Evolutionary conservation across 2,113 vertebrate genomes (phyloP), one percentile per base, ranked within the genome.

Genomic region (Carassius carassius): DNA sequence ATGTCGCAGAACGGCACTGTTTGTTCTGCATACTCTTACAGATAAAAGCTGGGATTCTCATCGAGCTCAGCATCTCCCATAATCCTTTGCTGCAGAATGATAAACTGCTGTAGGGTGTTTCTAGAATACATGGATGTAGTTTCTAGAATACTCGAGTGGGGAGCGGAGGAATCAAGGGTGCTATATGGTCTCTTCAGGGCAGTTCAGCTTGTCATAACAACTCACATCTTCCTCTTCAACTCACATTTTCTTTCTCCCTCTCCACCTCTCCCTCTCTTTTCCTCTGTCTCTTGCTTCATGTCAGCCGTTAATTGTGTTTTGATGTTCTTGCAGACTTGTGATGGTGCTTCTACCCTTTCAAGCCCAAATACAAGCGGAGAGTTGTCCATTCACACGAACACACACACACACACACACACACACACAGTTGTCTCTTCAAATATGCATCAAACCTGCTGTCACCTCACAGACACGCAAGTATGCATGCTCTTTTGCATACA

Each of bases 241-340:
- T n/a, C n/a, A n/a, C n/a, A n/a, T n/a, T 80, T 32, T 84, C 56
- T 78, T 62, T 47, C 83, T 88, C 78, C 84, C 78, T 86, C 73
- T 86, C 58, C 78, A 80, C 60, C 69, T 44, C 49, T 67, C 75
- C 44, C 54, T 87, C 54, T 84, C 81, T 93, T 94, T 93, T 92
- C 88, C 93, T 95, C 94, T 94, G 95, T 94, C 41, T 76, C 78
- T 92, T 94, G 91, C 89, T 96, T 95, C 87, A 93, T 96, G 93
- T 96, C 96, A 96, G 91, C 89, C 90, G 93, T 94, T 96, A 95
- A 97, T 97, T 97, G 95, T 97, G 95, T 97, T 98, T 97, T 96
- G 95, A 96, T 96, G 94, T 98, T 98, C 94, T 90, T 94, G 92
- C 93, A 94, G 95, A 94, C 93, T 94, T 93, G 94, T 94, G 84